Evolutionary conservation across 2,888 invertebrate species (phyloP).

Genomic region (Antheraea yamamai): DNA sequence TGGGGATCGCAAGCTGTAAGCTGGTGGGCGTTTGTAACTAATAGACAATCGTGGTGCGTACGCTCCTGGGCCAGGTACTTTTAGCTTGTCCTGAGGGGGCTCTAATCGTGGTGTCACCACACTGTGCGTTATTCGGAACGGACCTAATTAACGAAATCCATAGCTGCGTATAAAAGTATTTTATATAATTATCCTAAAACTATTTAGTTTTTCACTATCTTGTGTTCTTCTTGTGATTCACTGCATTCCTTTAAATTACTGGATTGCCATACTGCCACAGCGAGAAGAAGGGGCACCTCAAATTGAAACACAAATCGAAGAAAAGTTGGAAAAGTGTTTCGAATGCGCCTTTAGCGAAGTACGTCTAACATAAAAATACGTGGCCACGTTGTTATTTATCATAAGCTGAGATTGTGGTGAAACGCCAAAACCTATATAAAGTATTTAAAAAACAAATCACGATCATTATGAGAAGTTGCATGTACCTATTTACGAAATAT

Average conservation of each 20-base stretch:
- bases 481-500: not conserved
- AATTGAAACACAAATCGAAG: too few species aligned
- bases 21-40: conserved; percentile 51
- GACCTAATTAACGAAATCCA: conserved; percentile 37
- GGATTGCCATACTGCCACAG: too few species aligned
- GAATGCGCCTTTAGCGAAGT: too few species aligned
- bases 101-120: conserved; percentile 49
- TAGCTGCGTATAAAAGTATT: not conserved
- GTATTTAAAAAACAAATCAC: not conserved
- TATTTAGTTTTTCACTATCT: too few species aligned
- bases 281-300: too few species aligned
- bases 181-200: too few species aligned
- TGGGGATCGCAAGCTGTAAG: conserved; percentile 51
- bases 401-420: too few species aligned
- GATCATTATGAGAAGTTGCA: not conserved
- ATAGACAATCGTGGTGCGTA: conserved; percentile 42
- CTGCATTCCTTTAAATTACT: too few species aligned
- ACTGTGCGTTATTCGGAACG: conserved; percentile 50
- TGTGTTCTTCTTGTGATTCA: too few species aligned
- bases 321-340: too few species aligned
- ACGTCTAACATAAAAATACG: too few species aligned
- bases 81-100: conserved; percentile 32
- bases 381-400: too few species aligned
- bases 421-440: not conserved
- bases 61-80: conserved; percentile 57